These are phyloP conservation scores for Merops nubicus DNA, from an alignment of 2,113 vertebrate species.

Conservation along the genomic window DNA sequence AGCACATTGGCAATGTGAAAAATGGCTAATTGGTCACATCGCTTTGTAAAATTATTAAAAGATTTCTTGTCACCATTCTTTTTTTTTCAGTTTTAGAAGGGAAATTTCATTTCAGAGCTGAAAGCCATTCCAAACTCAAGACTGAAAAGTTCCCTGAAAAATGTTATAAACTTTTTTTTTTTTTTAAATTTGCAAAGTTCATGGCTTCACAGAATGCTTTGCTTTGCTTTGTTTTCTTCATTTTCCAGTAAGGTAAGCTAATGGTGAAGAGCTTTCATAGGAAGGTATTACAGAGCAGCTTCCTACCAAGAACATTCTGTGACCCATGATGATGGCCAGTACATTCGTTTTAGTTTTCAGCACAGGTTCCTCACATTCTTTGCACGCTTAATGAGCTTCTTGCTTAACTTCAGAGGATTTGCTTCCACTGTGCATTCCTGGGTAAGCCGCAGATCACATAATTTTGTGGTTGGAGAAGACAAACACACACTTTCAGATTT, in stretches of 20 bases:
- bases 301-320: neutral
- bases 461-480: neutral
- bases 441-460: neutral
- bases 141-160: neutral
- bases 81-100: neutral
- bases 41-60: slow-evolving; percentile 1
- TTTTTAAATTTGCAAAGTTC: neutral
- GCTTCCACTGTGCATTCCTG: neutral
- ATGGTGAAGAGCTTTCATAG: neutral
- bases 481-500: neutral
- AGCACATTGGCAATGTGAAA: neutral
- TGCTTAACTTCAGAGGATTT: neutral
- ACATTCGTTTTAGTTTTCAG: neutral
- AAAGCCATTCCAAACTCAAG: neutral
- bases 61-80: neutral
- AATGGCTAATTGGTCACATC: slow-evolving; percentile 16
- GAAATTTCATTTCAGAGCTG: slow-evolving; percentile 11
- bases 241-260: neutral
- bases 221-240: neutral
- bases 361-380: neutral
- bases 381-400: neutral
- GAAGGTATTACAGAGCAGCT: neutral
- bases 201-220: neutral
- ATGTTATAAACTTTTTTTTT: too few species aligned
- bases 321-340: neutral